Percentiles rank a stretch among this genome's conserved stretches.
Conservation (phyloP, 2,888 invertebrate genomes). For the Meteorus cinctellus region DNA sequence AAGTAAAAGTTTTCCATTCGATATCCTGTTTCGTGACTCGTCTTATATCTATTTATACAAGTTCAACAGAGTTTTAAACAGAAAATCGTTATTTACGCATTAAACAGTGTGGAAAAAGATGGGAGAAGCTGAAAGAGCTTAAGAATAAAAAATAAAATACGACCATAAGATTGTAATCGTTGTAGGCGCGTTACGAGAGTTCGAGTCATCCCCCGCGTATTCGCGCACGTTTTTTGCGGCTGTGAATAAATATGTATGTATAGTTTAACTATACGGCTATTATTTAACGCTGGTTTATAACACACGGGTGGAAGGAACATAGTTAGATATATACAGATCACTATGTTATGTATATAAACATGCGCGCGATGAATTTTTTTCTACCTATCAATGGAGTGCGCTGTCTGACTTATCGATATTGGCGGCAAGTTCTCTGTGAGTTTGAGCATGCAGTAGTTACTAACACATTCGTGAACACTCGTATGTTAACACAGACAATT, state of each 20-base stretch:
- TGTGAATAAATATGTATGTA: background rate
- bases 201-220: background rate
- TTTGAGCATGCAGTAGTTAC: slow-evolving; percentile 6
- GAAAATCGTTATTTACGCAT: slow-evolving; percentile 5
- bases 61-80: slow-evolving; percentile 17
- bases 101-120: slow-evolving; percentile 16
- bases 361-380: slow-evolving; percentile 2
- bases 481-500: no score
- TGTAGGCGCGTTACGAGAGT: background rate
- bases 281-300: slow-evolving; percentile 10
- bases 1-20: background rate
- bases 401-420: slow-evolving; percentile 70
- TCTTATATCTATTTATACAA: background rate
- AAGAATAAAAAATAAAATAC: slow-evolving; percentile 37
- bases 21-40: background rate
- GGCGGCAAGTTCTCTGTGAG: slow-evolving; percentile 51
- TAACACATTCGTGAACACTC: background rate
- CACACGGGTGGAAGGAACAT: slow-evolving; percentile 13
- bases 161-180: background rate
- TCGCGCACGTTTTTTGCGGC: background rate
- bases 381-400: background rate
- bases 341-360: slow-evolving; percentile 1
- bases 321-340: slow-evolving; percentile 17
- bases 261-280: slow-evolving; percentile 12
- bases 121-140: background rate